Conservation (phyloP, 1,140 invertebrate genomes). For the Dendrolimus punctatus region DNA sequence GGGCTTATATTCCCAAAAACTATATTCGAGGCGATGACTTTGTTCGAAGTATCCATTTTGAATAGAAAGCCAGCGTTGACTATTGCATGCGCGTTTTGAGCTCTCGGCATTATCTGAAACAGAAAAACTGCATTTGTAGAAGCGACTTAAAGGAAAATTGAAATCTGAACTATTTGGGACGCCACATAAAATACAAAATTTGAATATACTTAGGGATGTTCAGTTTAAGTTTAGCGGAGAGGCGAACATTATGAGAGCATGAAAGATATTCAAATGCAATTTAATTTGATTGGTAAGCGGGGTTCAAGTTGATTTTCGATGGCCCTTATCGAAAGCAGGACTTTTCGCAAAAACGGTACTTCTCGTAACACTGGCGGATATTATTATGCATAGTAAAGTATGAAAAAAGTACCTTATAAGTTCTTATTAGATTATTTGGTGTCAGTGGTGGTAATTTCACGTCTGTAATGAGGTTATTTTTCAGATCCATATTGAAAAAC, state of each 20-base stretch:
- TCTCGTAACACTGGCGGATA: slow-evolving; percentile 7
- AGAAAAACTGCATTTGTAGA: slow-evolving; percentile 3
- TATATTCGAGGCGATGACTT: slow-evolving; percentile 62
- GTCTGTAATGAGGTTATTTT: slow-evolving; percentile 75
- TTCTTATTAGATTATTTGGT: slow-evolving; percentile 65
- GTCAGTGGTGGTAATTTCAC: slow-evolving; percentile 73
- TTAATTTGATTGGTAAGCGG: too few relatives aligned
- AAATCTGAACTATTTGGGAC: too few relatives aligned
- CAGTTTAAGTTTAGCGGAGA: too few relatives aligned
- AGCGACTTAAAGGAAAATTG: too few relatives aligned
- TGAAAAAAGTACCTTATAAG: slow-evolving; percentile 74
- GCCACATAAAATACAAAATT: too few relatives aligned
- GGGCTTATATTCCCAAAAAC: slow-evolving; percentile 55
- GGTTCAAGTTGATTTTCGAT: too few relatives aligned
- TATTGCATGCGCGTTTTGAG: slow-evolving; percentile 87
- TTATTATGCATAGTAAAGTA: slow-evolving; percentile 4
- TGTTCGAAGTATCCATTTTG: slow-evolving; percentile 64
- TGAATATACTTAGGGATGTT: too few relatives aligned
- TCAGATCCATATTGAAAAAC: slow-evolving; percentile 76
- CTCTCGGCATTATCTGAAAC: slow-evolving; percentile 82
- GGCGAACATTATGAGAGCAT: too few relatives aligned
- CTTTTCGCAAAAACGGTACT: not conserved
- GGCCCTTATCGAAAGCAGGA: too few relatives aligned
- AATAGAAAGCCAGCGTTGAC: slow-evolving; percentile 87
- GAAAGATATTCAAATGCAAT: too few relatives aligned